These are phyloP conservation scores for Argya squamiceps DNA, from an alignment of 2,797 vertebrate genomes.

Conservation along the genomic window DNA sequence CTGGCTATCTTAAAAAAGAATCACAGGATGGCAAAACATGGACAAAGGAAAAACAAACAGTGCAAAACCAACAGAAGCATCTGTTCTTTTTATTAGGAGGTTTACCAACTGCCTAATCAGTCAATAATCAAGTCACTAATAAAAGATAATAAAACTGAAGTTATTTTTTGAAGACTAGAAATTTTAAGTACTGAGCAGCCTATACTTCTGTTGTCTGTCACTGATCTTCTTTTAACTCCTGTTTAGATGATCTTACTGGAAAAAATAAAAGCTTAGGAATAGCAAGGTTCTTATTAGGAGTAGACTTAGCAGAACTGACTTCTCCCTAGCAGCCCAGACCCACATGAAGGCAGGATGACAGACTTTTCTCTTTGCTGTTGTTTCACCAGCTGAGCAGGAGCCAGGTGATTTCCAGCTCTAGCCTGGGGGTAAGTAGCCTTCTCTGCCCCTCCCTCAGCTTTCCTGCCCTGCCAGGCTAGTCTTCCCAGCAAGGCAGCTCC, in stretches of 20 bases:
- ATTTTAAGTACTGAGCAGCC: background rate
- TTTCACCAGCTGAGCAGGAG: background rate
- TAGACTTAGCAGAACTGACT: background rate
- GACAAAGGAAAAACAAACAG: background rate
- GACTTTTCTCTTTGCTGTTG: background rate
- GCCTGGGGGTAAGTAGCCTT: background rate
- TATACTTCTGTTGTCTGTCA: background rate
- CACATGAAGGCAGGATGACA: background rate
- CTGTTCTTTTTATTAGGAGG: background rate
- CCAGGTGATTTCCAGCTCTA: slow-evolving; percentile 53
- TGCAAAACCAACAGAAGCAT: background rate
- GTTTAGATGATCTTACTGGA: background rate
- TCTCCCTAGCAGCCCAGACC: background rate
- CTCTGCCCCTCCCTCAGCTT: background rate
- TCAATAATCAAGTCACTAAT: background rate
- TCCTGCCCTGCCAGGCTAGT: background rate
- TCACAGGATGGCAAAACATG: background rate
- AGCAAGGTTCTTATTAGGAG: background rate
- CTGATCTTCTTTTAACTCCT: background rate
- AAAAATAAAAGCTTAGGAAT: background rate
- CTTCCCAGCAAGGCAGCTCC: background rate
- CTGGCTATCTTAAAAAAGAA: background rate
- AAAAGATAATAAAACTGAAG: background rate
- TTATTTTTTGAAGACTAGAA: background rate
- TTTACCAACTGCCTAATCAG: background rate